Evolutionary conservation across 1,140 invertebrate species (phyloP), one percentile per base, ranked within the genome.

Genomic region (Hylaeus volcanicus): DNA sequence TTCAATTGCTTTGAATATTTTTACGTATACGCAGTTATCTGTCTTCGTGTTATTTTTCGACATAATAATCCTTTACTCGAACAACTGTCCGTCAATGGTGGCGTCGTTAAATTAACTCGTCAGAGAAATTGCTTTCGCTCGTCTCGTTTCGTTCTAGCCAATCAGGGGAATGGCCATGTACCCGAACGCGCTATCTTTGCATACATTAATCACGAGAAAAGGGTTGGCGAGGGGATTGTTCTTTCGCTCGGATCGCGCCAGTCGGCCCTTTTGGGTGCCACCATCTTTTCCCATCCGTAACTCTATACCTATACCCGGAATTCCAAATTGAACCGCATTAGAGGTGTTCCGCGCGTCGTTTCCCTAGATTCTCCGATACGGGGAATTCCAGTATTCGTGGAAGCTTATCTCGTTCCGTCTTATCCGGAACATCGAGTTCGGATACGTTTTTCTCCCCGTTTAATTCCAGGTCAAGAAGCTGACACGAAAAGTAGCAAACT

Each of bases 191-290:
- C 82, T 87, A 85, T 88, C 86, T 88, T 86, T 83, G 85, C 85
- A 79, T 83, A 74, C 87, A 89, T 88, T 89, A 89, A 89, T 89
- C 88, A 87, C 85, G 8, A 58, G 51, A 74, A 78, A 88, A 87
- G 82, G 84, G 84, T 82, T 84, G 84, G 69, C 77, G 43, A 78
- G 70, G 84, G 81, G 64, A 86, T 81, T 74, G 81, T 86, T 76
- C 74, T 69, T 68, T 66, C 39, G 71, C 43, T 26, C n/a, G 71
- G 60, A 81, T 84, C 75, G 75, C 39, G 63, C 51, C 72, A 63
- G 71, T 39, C 75, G 70, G 58, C 48, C 37, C 45, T 43, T 74
- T 81, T 41, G 58, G 26, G 26, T 73, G 58, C 73, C 78, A 61
- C 70, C 66, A 64, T 37, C 53, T 74, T 81, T 63, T 41, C 71